Evolutionary conservation across 2,888 invertebrate genomes (phyloP), one percentile per base, ranked within the genome.

Genomic region (Rhamnusium bicolor): DNA sequence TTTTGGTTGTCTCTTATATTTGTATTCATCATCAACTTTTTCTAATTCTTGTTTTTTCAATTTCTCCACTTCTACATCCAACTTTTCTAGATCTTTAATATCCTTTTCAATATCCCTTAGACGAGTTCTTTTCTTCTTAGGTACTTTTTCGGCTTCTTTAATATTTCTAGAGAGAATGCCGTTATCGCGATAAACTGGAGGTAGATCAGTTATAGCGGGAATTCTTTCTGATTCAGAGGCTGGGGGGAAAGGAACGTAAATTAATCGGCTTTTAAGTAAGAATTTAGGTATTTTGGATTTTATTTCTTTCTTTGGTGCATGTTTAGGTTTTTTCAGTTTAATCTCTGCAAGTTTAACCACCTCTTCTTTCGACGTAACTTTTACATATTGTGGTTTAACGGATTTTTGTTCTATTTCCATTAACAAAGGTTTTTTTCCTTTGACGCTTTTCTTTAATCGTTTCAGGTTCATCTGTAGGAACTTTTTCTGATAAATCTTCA

Each of bases 311-410:
- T 87, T 88, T 40, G 83, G 82, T 46, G 84, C 80, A 53, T 81
- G 75, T 72, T 86, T 85, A 32, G 88, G 84, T 83, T 89, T 89
- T 71, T 85, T 88, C 58, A 89, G 80, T 83, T 89, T 89, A 56
- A 94, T 88, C 85, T 92, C 90, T 65, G 91, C 91, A 79, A 93
- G 91, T 61, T 89, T 82, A 49, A 77, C 77, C 62, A 82, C 84
- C 51, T 84, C 88, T 63, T 79, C 82, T 47, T 86, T 82, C 74
- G 82, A 83, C 0, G 84, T 83, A 0, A 87, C 81, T 70, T 87
- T 85, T 0, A 88, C 86, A 71, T 86, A 80, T 80, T 88, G 86
- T 47, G 88, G 87, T 73, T 49, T 77, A 19, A 74, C 85, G 77
- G 46, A 84, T 70, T 84, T 84, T 56, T 72, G 70, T 8, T 70